These are phyloP conservation scores for Anolis apletophallus DNA, from an alignment of 2,797 vertebrate genomes.

Conservation along the genomic window DNA sequence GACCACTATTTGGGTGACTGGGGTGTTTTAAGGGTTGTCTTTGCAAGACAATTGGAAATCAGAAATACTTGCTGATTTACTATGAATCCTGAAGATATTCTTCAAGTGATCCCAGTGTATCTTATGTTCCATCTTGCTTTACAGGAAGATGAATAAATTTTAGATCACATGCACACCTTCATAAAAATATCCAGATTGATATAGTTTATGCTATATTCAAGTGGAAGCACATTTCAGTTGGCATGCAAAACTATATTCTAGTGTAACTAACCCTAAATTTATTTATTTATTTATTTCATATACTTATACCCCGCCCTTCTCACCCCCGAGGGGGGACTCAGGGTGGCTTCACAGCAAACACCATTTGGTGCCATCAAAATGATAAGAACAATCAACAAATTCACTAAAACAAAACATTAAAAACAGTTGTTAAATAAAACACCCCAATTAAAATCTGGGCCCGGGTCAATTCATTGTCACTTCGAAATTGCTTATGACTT, in stretches of 20 bases:
- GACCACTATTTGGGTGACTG: background rate
- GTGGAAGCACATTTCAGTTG: too few species aligned
- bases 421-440: too few species aligned
- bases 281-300: too few species aligned
- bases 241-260: background rate
- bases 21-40: background rate
- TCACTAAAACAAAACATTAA: too few species aligned
- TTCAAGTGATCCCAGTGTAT: background rate
- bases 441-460: too few species aligned
- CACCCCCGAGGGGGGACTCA: too few species aligned
- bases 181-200: background rate
- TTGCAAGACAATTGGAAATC: background rate
- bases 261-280: background rate
- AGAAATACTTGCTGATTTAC: background rate
- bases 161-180: background rate
- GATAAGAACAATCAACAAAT: too few species aligned
- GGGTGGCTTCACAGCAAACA: too few species aligned
- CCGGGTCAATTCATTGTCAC: too few species aligned
- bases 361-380: too few species aligned
- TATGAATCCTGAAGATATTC: background rate
- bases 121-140: background rate
- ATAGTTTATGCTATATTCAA: background rate
- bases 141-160: background rate
- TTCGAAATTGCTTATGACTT: too few species aligned
- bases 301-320: too few species aligned